Conservation (phyloP, 2,113 vertebrate species). For the Ameiurus melas region DNA sequence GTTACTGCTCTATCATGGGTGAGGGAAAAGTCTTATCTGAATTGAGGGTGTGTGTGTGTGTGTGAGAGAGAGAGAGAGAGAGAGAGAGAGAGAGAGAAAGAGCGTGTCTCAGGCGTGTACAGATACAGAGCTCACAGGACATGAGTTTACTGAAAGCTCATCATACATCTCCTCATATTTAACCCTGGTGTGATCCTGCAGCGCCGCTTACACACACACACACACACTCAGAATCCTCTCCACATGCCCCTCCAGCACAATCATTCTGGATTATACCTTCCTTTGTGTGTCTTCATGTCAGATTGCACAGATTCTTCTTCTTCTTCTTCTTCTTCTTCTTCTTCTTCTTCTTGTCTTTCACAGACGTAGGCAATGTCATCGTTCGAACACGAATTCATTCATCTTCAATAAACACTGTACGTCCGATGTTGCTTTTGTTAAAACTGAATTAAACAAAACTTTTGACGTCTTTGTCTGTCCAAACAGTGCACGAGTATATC, state of each 20-base stretch:
- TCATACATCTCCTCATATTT: conserved; percentile 33
- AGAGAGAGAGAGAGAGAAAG: background rate
- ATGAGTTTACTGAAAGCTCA: conserved; percentile 31
- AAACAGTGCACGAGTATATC: background rate
- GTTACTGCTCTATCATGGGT: background rate
- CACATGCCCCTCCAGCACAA: background rate
- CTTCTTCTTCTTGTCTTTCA: too few relatives aligned
- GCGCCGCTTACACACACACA: conserved; percentile 21
- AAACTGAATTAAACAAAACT: background rate
- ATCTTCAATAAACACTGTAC: background rate
- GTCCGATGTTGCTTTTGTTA: background rate
- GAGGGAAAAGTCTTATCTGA: conserved; percentile 39
- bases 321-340: too few relatives aligned
- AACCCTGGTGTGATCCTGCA: conserved; percentile 23
- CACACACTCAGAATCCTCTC: background rate
- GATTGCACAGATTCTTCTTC: too few relatives aligned
- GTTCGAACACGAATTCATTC: background rate
- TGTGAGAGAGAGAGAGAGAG: background rate
- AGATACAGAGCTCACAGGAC: conserved; percentile 18
- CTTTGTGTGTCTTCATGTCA: background rate
- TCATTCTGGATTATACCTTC: conserved; percentile 8
- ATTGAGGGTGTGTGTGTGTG: background rate
- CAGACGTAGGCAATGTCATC: background rate
- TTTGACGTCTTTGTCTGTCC: background rate
- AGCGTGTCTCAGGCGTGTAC: too few relatives aligned